Percentiles rank a stretch among this genome's conserved stretches.
Evolutionary conservation across 2,113 vertebrate species (phyloP).

Genomic region (Rhineura floridana): DNA sequence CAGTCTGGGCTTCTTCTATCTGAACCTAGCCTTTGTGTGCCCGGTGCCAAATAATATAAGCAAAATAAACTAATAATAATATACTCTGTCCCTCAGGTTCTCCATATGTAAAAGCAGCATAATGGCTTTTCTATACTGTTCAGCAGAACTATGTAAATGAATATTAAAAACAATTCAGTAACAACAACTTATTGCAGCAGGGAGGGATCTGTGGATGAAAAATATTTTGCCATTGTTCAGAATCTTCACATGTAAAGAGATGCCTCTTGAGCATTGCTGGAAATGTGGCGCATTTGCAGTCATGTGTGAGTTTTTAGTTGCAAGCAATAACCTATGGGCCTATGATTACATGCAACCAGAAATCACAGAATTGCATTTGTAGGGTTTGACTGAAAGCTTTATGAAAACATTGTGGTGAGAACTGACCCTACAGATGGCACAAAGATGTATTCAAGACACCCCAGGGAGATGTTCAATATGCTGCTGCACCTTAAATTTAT

Average conservation of each 20-base stretch:
- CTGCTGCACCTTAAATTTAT: neutral
- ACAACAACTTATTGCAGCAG: neutral
- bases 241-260: neutral
- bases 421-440: neutral
- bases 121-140: neutral
- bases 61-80: neutral
- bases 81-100: neutral
- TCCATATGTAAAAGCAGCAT: neutral
- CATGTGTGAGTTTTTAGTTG: neutral
- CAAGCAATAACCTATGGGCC: neutral
- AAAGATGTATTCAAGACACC: neutral
- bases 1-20: neutral
- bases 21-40: neutral
- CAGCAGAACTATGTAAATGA: neutral
- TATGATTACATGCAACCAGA: neutral
- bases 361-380: neutral
- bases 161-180: neutral
- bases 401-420: neutral
- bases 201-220: too few relatives aligned
- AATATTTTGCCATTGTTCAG: neutral
- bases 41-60: neutral
- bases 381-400: neutral
- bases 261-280: neutral
- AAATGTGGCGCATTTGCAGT: neutral
- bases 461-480: neutral